Conservation (phyloP, 2,113 vertebrate species). For the Illadopsis cleaveri region DNA sequence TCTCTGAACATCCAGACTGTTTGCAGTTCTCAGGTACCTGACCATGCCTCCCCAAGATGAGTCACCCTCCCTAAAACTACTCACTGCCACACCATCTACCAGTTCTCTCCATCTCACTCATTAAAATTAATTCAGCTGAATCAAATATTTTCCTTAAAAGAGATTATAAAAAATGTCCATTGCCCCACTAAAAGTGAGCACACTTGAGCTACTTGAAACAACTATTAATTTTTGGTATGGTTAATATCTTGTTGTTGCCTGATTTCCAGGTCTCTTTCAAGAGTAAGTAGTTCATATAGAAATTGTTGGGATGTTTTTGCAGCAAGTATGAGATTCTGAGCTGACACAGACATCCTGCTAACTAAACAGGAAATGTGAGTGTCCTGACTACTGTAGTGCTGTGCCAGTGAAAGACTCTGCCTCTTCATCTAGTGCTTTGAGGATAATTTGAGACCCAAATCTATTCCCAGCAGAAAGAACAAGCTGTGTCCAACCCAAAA, state of each 20-base stretch:
- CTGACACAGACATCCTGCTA: not conserved
- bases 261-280: not conserved
- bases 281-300: not conserved
- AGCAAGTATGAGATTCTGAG: not conserved
- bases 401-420: not conserved
- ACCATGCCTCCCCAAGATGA: not conserved
- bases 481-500: not conserved
- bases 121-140: not conserved
- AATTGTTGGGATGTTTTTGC: conserved; percentile 20
- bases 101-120: not conserved
- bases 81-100: not conserved
- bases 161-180: not conserved
- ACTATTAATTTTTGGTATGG: not conserved
- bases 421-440: not conserved
- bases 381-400: not conserved
- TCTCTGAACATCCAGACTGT: not conserved
- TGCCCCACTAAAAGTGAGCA: not conserved
- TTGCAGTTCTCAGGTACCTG: not conserved
- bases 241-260: not conserved
- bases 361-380: not conserved
- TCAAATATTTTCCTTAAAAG: not conserved
- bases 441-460: not conserved
- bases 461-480: not conserved
- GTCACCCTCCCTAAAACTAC: not conserved
- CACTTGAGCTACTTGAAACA: not conserved